Conservation (phyloP, 2,888 invertebrate genomes). For the Ennomos erosarius region DNA sequence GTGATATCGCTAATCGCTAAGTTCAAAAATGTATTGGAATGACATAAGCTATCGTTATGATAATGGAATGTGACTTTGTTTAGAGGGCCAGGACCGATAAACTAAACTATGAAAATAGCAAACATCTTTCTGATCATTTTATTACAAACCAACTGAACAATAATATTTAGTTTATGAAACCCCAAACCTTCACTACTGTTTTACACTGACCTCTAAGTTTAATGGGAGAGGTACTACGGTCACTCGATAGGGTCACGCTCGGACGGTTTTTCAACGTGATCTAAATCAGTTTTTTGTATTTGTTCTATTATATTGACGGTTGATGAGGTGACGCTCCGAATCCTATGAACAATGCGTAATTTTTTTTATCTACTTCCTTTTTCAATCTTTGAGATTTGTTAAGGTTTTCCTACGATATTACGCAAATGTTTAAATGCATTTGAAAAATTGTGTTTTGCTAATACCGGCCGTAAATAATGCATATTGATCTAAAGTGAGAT, state of each 20-base stretch:
- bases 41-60: too few species aligned
- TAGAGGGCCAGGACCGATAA: too few species aligned
- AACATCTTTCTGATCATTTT: too few species aligned
- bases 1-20: too few species aligned
- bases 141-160: too few species aligned
- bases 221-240: slow-evolving; percentile 34
- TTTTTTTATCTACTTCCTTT: slow-evolving; percentile 25
- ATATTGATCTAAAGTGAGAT: too few species aligned
- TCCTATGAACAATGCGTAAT: slow-evolving; percentile 27
- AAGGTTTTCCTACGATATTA: background rate
- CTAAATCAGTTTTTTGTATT: slow-evolving; percentile 26
- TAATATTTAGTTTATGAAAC: too few species aligned
- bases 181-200: slow-evolving; percentile 9
- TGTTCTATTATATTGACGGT: slow-evolving; percentile 31
- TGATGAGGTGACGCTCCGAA: slow-evolving; percentile 30
- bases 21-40: too few species aligned
- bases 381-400: slow-evolving; percentile 17
- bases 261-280: slow-evolving; percentile 31
- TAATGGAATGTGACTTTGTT: too few species aligned
- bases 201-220: slow-evolving; percentile 7
- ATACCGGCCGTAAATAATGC: too few species aligned
- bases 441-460: background rate
- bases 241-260: slow-evolving; percentile 26
- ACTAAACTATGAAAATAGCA: too few species aligned
- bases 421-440: background rate